These are phyloP conservation scores for Pseudorhombus dupliciocellatus DNA, from an alignment of 2,113 vertebrate species.

Conservation along the genomic window DNA sequence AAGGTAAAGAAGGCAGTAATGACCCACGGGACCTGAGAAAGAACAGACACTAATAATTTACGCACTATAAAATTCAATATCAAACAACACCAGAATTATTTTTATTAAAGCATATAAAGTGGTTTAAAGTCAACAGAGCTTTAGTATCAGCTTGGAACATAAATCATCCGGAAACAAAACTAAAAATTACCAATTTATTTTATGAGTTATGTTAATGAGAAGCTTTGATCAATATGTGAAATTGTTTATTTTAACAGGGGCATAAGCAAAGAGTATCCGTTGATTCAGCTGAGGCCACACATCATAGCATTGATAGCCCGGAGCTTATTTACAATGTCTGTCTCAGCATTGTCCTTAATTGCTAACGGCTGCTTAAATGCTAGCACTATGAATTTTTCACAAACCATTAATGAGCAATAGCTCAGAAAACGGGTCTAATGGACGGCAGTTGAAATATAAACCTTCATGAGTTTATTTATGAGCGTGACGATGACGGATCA, in stretches of 20 bases:
- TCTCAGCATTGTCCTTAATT: slow-evolving; percentile 51
- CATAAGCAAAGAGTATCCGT: slow-evolving; percentile 7
- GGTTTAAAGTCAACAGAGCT: neutral
- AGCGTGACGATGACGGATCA: slow-evolving; percentile 15
- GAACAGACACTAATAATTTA: neutral
- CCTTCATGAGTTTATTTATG: slow-evolving; percentile 35
- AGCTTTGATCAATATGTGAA: slow-evolving; percentile 12
- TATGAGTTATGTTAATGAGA: slow-evolving; percentile 3
- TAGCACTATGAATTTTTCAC: slow-evolving; percentile 60
- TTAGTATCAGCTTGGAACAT: neutral
- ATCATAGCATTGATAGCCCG: slow-evolving; percentile 43
- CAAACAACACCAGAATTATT: neutral
- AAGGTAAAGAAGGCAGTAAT: slow-evolving; percentile 5
- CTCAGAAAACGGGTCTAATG: slow-evolving; percentile 34
- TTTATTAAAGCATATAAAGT: neutral
- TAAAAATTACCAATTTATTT: neutral
- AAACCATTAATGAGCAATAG: slow-evolving; percentile 46
- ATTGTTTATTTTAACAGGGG: slow-evolving; percentile 1
- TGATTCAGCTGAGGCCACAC: slow-evolving; percentile 19
- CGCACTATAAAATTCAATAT: neutral
- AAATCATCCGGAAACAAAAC: neutral
- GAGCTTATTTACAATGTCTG: slow-evolving; percentile 36
- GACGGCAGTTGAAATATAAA: slow-evolving; percentile 45
- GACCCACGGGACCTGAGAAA: neutral
- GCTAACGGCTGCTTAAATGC: slow-evolving; percentile 61